Conservation (phyloP, 1,140 invertebrate genomes). For the Thrips palmi region DNA sequence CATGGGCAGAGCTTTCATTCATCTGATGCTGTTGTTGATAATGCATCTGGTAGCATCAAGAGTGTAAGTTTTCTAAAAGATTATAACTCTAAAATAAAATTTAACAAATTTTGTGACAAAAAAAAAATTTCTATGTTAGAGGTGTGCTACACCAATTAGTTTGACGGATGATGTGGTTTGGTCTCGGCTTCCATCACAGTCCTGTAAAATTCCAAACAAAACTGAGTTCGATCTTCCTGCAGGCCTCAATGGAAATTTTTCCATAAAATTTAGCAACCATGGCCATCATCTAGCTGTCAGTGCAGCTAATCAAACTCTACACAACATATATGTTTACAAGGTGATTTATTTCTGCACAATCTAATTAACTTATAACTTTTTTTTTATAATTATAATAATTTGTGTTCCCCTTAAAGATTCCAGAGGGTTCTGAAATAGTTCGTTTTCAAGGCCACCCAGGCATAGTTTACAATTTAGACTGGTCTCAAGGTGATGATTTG, state of each 20-base stretch:
- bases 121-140: too few relatives aligned
- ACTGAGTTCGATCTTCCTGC: slow-evolving; percentile 22
- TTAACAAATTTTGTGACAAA: too few relatives aligned
- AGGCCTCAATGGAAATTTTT: slow-evolving; percentile 28
- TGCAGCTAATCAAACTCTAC: slow-evolving; percentile 28
- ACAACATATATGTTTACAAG: too few relatives aligned
- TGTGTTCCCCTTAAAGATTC: slow-evolving; percentile 8
- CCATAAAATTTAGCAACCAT: slow-evolving; percentile 26
- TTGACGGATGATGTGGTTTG: slow-evolving; percentile 26
- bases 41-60: too few relatives aligned
- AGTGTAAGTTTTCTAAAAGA: not conserved
- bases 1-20: too few relatives aligned
- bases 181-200: slow-evolving; percentile 33
- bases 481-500: slow-evolving; percentile 33
- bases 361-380: too few relatives aligned
- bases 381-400: too few relatives aligned
- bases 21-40: too few relatives aligned
- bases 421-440: slow-evolving; percentile 18
- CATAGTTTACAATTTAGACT: slow-evolving; percentile 40
- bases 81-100: not conserved
- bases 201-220: slow-evolving; percentile 39
- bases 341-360: too few relatives aligned
- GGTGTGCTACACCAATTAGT: too few relatives aligned
- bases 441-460: slow-evolving; percentile 32
- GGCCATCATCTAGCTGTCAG: slow-evolving; percentile 32